phyloP scores from a whole-genome alignment of 2,113 vertebrate species.

The Turnix velox region DNA sequence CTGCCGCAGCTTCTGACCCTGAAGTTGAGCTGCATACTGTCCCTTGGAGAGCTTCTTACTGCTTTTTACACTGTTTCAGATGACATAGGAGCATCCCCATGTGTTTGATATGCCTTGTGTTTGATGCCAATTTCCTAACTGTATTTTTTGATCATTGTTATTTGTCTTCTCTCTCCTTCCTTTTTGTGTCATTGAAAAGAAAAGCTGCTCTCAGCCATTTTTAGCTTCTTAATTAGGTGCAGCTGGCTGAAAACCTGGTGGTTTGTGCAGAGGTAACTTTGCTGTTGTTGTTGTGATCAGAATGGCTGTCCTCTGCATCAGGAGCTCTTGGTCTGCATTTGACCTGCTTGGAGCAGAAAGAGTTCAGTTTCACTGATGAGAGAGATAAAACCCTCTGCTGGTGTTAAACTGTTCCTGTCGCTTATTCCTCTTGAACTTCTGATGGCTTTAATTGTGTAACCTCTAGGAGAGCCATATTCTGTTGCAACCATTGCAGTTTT shows the following conservation, averaged over 20 bases:
- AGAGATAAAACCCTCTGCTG: background rate
- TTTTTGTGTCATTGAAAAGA: background rate
- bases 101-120: background rate
- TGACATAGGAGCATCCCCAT: background rate
- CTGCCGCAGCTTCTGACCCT: background rate
- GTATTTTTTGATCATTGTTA: background rate
- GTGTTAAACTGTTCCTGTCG: background rate
- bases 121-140: background rate
- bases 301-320: background rate
- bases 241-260: background rate
- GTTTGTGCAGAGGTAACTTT: background rate
- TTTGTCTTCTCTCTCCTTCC: background rate
- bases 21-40: background rate
- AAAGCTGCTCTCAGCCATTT: background rate
- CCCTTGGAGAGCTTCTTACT: background rate
- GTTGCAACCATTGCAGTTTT: background rate
- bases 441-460: background rate
- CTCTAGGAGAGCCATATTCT: background rate
- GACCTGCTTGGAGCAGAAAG: fast-evolving
- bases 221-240: background rate
- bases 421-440: background rate
- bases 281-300: background rate
- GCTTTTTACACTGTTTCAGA: background rate
- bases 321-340: background rate
- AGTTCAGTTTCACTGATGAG: background rate